phyloP scores from a whole-genome alignment of 2,797 vertebrate genomes.

The Hippopotamyrus pictus region DNA sequence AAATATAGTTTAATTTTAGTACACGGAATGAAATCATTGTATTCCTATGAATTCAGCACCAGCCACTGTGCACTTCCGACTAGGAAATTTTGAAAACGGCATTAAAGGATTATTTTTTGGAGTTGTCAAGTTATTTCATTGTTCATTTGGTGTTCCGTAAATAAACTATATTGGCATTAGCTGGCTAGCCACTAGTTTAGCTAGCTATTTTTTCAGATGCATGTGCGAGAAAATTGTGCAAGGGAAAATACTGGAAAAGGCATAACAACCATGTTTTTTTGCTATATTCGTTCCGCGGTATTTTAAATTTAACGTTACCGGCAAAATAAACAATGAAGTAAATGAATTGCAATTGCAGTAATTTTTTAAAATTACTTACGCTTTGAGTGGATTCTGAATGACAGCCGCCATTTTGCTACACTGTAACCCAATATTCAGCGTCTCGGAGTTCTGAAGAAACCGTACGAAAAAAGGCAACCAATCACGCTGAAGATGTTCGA shows the following conservation, averaged over 20 bases:
- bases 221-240: constrained; percentile 42
- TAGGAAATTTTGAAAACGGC: not conserved
- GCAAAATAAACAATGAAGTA: constrained; percentile 44
- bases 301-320: constrained; percentile 1
- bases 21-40: not conserved
- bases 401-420: constrained; percentile 99
- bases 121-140: not conserved
- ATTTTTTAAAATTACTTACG: constrained; percentile 84
- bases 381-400: constrained; percentile 99
- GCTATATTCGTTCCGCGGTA: constrained; percentile 33
- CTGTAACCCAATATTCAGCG: constrained; percentile 98
- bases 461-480: constrained; percentile 70
- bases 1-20: constrained; percentile 17
- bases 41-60: not conserved
- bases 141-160: not conserved
- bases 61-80: not conserved
- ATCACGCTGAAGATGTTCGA: constrained; percentile 64
- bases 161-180: constrained; percentile 25
- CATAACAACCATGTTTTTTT: constrained; percentile 47
- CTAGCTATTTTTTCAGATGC: constrained; percentile 29
- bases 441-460: constrained; percentile 97
- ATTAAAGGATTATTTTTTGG: not conserved
- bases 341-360: constrained; percentile 38
- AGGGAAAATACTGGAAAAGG: constrained; percentile 55
- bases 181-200: constrained; percentile 20